Evolutionary conservation across 2,113 vertebrate genomes (phyloP), one percentile per base, ranked within the genome.

Genomic region (Xiphophorus hellerii): DNA sequence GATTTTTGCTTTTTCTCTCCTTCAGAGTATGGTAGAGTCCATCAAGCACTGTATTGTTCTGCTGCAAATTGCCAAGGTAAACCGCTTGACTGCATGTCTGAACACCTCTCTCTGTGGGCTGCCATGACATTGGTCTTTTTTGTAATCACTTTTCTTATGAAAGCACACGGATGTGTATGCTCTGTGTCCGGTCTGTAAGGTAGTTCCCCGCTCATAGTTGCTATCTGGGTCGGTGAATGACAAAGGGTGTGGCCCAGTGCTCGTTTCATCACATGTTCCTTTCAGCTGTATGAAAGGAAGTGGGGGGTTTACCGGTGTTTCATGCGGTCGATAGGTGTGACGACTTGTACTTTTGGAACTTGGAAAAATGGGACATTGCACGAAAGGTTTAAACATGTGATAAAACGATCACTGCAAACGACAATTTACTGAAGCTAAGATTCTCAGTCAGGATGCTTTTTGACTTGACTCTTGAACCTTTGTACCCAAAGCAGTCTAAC

Each of bases 1-100:
- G 74, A 71, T 80, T 75, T 29, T 30, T 89, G 69, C 81, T 74
- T 94, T 44, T 90, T 37, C 15, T 92, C 65, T 77, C 68, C 88
- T 90, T 70, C 93, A 99, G 98, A 97, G 95, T 95, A 99, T 99
- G 98, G 97, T 99, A 95, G 98, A 99, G 89, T 99, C 98, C 93
- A 98, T 99, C 95, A 99, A 99, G 93, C 98, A 99, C 93, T 99
- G 98, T 94, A 99, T 99, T 90, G 98, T 99, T 88, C 95, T 99
- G 90, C 97, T 99, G 90, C 98, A 99, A 92, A 99, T 99, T 90
- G 98, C 98, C 93, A 99, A 99, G 96, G 98, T 99, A 97, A 97
- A 93, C 88, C 13, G 35, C 25, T 9, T n/a, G 2, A 3, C 22
- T 20, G 4, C 44, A 14, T 54, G 60, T 65, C 25, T 29, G 33